Evolutionary conservation across 2,113 vertebrate genomes (phyloP), one percentile per base, ranked within the genome.

Genomic region (Rhadina sibilatrix): DNA sequence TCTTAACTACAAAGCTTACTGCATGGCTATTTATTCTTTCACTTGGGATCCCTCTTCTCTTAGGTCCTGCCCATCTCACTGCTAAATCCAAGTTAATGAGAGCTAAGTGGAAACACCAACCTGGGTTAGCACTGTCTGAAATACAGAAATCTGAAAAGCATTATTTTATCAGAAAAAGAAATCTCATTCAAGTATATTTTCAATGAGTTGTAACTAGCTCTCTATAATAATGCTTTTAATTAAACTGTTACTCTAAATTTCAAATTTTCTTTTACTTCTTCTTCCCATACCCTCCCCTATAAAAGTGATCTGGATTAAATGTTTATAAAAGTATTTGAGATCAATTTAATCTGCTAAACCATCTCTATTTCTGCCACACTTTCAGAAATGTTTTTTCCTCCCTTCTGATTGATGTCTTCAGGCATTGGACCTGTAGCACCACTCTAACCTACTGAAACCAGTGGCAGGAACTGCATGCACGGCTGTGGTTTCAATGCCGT

Each of bases 181-280:
- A 24, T 52, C 49, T 94, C n/a, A 86, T 86, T 90, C 44, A n/a
- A 12, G 0, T 80, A 52, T 93, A 86, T 74, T 81, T 94, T 80
- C 59, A 82, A 76, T 80, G n/a, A 70, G 18, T 92, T 93, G 83
- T 93, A 91, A 95, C 69, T 77, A 92, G 79, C 80, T 92, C 80
- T 96, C 94, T 95, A 71, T 78, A 89, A 78, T 46, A 87, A 89
- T 71, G 72, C 92, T 93, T 87, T 94, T 71, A 86, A 90, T 94
- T 93, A 96, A 96, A 96, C 83, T 93, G 25, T 75, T 90, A 68
- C 79, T 93, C 85, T 90, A 80, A 77, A 85, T 83, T 77, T 86
- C 47, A 66, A 33, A 59, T 82, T 86, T 92, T 44, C 27, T 84
- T 86, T 65, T 91, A 86, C 50, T 89, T 89, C 49, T 89, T 91